Evolutionary conservation across 2,888 invertebrate species (phyloP), one percentile per base, ranked within the genome.

Genomic region (Daptonema setosum): DNA sequence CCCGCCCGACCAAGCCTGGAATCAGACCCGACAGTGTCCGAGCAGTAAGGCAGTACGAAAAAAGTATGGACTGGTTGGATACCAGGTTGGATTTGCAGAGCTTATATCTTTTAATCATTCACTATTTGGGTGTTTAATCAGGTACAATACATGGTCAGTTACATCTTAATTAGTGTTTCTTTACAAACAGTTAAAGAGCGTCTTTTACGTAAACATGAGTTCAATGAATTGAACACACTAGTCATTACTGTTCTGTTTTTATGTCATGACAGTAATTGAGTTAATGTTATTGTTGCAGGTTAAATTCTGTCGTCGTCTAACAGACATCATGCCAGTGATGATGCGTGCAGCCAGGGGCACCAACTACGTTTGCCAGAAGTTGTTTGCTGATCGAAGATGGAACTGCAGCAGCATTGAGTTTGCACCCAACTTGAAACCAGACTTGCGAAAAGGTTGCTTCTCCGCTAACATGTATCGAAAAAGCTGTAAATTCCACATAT

Each of bases 401-500:
- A 85, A 86, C 74, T 86, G 85, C 73, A 82, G 83, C 58, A 81
- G 83, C 51, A 77, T 84, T 55, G 77, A 78, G 48, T 75, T 76
- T 26, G 83, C 83, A 1, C 85, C 85, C 0, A 77, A 77, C 63
- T 79, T 80, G 63, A 78, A 81, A n/a, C 80, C 82, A 8, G 85
- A 86, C 71, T 74, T 85, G 61, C 79, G 81, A 1, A 79, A 81
- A 74, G 85, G 85, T 84, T 70, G 65, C n/a, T 3, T 17, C 28
- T 28, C 22, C 43, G 5, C 26, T n/a, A 20, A 22, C 29, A 26
- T 50, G 50, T 55, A 20, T 11, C 35, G 8, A 35, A 8, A 11
- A 35, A 8, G 8, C 17, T 35, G 35, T 35, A 8, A 11, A 8
- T 35, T 35, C 35, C 35, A 35, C 35, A 35, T 35, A 35, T 17